phyloP scores from a whole-genome alignment of 2,113 vertebrate species.

The Gallinago jamesoni region DNA sequence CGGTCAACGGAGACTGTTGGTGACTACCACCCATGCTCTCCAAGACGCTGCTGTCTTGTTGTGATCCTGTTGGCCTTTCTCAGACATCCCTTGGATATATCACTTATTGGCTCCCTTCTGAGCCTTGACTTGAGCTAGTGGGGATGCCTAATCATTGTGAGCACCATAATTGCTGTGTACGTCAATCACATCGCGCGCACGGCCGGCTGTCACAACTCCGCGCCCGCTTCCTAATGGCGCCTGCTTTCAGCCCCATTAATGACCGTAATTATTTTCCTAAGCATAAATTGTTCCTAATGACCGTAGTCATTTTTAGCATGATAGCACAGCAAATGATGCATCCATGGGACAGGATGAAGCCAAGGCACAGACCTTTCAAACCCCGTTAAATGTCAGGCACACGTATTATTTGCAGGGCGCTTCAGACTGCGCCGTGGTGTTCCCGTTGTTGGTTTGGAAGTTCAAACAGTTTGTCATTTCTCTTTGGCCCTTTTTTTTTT shows the following conservation, averaged over 20 bases:
- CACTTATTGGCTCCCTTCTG: neutral
- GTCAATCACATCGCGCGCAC: neutral
- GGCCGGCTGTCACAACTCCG: neutral
- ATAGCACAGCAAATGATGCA: conserved; percentile 38
- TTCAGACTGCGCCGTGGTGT: neutral
- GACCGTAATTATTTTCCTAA: conserved; percentile 43
- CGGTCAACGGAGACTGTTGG: neutral
- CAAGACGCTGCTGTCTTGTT: accelerated
- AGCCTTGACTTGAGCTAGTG: neutral
- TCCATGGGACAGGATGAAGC: neutral
- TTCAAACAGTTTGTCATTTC: neutral
- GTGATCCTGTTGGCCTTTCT: neutral
- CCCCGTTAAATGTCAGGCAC: neutral
- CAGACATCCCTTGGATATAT: neutral
- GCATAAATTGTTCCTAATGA: conserved; percentile 57
- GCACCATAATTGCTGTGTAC: accelerated
- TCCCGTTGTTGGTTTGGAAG: neutral
- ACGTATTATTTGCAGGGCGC: accelerated
- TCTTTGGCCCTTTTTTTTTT: neutral
- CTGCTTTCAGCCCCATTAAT: conserved; percentile 55
- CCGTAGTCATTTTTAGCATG: conserved; percentile 25
- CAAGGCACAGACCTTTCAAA: neutral
- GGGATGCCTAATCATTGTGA: neutral
- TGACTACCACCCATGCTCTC: neutral
- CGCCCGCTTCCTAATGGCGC: neutral